These are phyloP conservation scores for Aleiodes alternator DNA, from an alignment of 2,888 invertebrate species.

Conservation along the genomic window DNA sequence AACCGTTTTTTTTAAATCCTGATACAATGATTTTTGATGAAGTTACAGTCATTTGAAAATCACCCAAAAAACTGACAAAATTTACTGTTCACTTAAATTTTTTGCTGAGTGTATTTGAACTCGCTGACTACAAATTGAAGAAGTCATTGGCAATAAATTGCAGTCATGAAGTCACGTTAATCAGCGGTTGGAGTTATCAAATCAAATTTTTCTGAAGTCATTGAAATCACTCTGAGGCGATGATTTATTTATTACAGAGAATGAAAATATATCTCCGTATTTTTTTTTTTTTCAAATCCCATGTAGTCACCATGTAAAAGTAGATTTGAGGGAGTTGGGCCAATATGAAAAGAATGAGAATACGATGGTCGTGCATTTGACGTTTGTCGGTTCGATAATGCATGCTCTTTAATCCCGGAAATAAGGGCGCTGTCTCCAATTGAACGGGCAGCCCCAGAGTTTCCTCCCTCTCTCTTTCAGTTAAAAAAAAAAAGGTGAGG, in stretches of 20 bases:
- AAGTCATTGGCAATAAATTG: too few relatives aligned
- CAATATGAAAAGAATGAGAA: constrained; percentile 36
- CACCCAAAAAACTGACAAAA: too few relatives aligned
- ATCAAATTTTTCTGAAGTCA: too few relatives aligned
- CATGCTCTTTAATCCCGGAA: constrained; percentile 62
- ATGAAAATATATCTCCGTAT: background rate
- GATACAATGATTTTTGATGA: too few relatives aligned
- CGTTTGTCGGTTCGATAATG: constrained; percentile 64
- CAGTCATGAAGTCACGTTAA: too few relatives aligned
- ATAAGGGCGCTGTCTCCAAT: constrained; percentile 57
- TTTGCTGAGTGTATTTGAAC: too few relatives aligned
- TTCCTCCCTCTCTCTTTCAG: background rate
- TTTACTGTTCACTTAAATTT: too few relatives aligned
- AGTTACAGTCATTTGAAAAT: too few relatives aligned
- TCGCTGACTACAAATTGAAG: too few relatives aligned
- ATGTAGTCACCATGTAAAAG: constrained; percentile 11
- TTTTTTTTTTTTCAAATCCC: background rate
- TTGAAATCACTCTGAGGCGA: too few relatives aligned
- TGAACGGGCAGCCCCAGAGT: constrained; percentile 22
- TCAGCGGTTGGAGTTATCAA: too few relatives aligned
- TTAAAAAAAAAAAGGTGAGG: constrained; percentile 23
- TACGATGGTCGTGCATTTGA: constrained; percentile 65
- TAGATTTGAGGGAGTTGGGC: background rate
- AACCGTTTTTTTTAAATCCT: too few relatives aligned
- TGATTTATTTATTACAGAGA: background rate